These are phyloP conservation scores for Cosmia pyralina DNA, from an alignment of 2,888 invertebrate genomes.

Conservation along the genomic window DNA sequence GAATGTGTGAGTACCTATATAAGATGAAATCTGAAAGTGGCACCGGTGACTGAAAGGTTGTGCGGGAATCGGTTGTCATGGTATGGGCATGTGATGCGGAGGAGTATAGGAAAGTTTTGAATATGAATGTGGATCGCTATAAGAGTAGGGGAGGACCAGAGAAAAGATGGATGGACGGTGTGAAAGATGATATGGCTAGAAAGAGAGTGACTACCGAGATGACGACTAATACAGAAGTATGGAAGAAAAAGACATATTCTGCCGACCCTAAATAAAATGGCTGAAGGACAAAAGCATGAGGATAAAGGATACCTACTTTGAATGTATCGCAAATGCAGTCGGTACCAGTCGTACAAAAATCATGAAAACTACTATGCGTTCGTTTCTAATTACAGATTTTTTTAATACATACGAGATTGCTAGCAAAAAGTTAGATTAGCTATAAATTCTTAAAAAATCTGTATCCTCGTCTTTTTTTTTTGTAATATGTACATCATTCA, in stretches of 20 bases:
- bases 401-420: neutral
- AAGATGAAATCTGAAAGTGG: neutral
- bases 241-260: neutral
- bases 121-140: neutral
- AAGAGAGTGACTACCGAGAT: neutral
- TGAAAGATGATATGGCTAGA: neutral
- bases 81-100: too few species aligned
- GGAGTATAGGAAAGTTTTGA: neutral
- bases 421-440: neutral
- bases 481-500: constrained; percentile 3
- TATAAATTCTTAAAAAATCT: neutral
- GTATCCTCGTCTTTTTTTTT: neutral
- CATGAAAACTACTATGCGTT: neutral
- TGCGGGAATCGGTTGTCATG: too few species aligned
- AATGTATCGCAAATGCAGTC: neutral
- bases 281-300: too few species aligned
- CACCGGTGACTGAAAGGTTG: neutral
- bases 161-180: neutral
- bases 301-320: neutral
- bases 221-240: neutral
- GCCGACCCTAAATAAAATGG: neutral
- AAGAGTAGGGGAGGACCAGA: neutral
- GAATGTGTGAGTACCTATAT: neutral
- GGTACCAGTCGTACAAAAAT: neutral
- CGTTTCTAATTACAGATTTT: neutral